Evolutionary conservation across 1,140 invertebrate species (phyloP), one percentile per base, ranked within the genome.

Genomic region (Monochamus saltuarius): DNA sequence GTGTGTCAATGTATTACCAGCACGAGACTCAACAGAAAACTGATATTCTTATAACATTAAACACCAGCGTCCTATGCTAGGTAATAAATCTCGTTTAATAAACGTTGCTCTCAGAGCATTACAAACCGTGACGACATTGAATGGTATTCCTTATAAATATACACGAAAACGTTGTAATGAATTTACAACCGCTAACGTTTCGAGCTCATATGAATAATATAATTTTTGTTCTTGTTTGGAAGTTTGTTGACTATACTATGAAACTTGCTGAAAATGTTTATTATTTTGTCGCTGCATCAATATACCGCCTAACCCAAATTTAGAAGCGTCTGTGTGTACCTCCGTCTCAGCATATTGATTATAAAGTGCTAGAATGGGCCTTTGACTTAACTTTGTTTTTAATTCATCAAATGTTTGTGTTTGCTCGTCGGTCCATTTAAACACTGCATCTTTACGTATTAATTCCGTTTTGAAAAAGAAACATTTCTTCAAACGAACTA

Each of bases 41-140:
- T n/a, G n/a, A n/a, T n/a, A n/a, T n/a, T 77, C 72, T 56, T 79
- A 74, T 36, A 78, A 59, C 61, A 64, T 73, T 1, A 73, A 69
- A 72, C 76, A 75, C 77, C 77, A 78, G 3, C 72, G 53, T 9
- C 67, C 75, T 2, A 52, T 40, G 7, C 56, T 34, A 10, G 47
- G 38, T 1, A 67, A 16, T 17, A 74, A 51, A 39, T 73, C 69
- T n/a, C 38, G 62, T 64, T 19, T 64, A 67, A n/a, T 16, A 13
- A 43, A 67, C 11, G 1, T 57, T 66, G 16, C 52, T 45, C 2
- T 0, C 74, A n/a, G 45, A 0, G 70, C 68, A 29, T 60, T 68
- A 38, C 70, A 75, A 51, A 72, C 72, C 0, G 64, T 74, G 2
- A 73, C 40, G 7, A 71, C 57, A 14, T 36, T 72, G 38, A 72